A percentile compares a stretch with the other conserved stretches of the same genome.
phyloP scores from a whole-genome alignment of 2,888 invertebrate genomes.

The Pyrochroa serraticornis region DNA sequence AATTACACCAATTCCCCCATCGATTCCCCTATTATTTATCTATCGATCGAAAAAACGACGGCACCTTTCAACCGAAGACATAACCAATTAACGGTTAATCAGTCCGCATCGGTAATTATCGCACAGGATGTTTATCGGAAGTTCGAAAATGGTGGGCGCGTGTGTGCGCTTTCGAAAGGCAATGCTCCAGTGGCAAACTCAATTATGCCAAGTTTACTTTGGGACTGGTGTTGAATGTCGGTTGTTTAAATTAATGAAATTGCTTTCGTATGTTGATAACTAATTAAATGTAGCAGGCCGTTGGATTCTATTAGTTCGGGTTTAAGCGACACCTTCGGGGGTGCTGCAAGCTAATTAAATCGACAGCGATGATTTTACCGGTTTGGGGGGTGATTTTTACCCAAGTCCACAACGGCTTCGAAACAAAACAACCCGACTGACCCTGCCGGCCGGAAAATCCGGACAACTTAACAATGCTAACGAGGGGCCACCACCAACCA shows the following conservation, averaged over 20 bases:
- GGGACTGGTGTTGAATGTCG: neutral
- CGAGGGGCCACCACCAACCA: too few species aligned
- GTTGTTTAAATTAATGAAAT: constrained; percentile 6
- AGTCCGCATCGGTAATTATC: too few species aligned
- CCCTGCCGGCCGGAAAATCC: too few species aligned
- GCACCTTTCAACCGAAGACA: too few species aligned
- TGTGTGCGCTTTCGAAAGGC: neutral
- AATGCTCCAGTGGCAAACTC: neutral
- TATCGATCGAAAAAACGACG: too few species aligned
- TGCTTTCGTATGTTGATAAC: neutral
- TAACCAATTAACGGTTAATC: too few species aligned
- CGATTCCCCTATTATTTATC: too few species aligned
- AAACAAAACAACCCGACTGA: too few species aligned
- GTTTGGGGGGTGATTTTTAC: too few species aligned
- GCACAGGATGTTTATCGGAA: constrained; percentile 26
- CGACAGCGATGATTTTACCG: neutral
- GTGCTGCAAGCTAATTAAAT: neutral
- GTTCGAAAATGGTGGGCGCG: constrained; percentile 35
- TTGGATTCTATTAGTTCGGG: constrained; percentile 1
- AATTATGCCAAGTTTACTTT: constrained; percentile 6
- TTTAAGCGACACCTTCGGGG: neutral
- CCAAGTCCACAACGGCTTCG: too few species aligned
- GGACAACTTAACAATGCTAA: too few species aligned
- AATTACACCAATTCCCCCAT: too few species aligned
- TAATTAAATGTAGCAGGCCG: constrained; percentile 1